Base-by-base conservation (phyloP, 2,888 invertebrate genomes). In the Calephelis perditalis region DNA sequence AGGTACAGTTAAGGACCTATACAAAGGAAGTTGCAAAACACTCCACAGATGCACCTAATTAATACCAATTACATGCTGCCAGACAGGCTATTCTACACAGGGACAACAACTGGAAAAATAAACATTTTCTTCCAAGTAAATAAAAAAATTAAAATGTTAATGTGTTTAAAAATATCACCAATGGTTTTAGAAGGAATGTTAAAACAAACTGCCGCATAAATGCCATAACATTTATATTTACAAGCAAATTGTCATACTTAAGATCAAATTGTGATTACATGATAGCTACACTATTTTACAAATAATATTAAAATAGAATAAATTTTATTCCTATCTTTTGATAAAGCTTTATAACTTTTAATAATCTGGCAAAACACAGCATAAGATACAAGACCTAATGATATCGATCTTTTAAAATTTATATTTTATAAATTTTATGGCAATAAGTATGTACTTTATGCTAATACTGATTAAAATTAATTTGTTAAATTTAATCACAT, bases 401-500 rank as follows among this genome's bases (percentile, higher is more conserved):
- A 15, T 49, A 49, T 49, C 26, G 26, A 10, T 49, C 49, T 26
- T 15, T 49, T 26, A 49, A 26, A 49, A 10, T 49, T 45, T 10
- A 40, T 40, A 40, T 40, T 40, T 40, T 6, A 45, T 45, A 45
- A 45, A 45, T n/a, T 45, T 49, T 49, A 49, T 49, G 49, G 49
- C 49, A 49, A 26, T 49, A 49, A 15, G 47, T 49, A 26, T 9
- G 15, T 26, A 7, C 26, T 9, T 26, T 10, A 49, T 49, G 26
- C 49, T 49, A 49, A 49, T 49, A 49, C 49, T 49, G 49, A 49
- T 49, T 49, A 49, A 49, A 49, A 49, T 49, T 49, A 49, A 49
- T 49, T 49, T 49, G 12, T 49, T 49, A 49, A 9, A 49, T 49
- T 49, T 12, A 49, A n/a, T 49, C 26, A 58, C 11, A 37, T 49